Conservation (phyloP, 2,888 invertebrate genomes). For the Melinopterus prodromus region DNA sequence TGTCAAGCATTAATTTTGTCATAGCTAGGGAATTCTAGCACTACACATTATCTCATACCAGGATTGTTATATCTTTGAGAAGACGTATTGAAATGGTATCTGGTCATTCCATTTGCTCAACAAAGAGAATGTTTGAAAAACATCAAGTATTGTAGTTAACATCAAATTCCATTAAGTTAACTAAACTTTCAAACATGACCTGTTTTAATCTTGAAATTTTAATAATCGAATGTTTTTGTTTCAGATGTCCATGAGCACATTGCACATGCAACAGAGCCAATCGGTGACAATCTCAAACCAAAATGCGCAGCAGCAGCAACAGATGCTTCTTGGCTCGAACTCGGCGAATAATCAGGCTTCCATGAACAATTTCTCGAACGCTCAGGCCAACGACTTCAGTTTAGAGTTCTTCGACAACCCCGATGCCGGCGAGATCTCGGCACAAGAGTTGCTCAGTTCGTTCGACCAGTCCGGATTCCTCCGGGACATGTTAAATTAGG, state of each 20-base stretch:
- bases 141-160: no score
- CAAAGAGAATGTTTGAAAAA: no score
- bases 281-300: slow-evolving; percentile 66
- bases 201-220: not conserved
- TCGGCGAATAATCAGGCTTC: slow-evolving; percentile 47
- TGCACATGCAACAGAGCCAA: slow-evolving; percentile 76
- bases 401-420: slow-evolving; percentile 86
- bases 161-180: no score
- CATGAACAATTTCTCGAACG: slow-evolving; percentile 63
- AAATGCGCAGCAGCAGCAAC: slow-evolving; percentile 39
- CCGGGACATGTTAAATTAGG: slow-evolving; percentile 44
- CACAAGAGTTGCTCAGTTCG: slow-evolving; percentile 84
- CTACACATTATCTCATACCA: no score
- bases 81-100: no score
- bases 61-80: no score
- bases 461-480: slow-evolving; percentile 78
- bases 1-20: no score
- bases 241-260: slow-evolving; percentile 68
- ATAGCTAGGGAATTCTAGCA: no score
- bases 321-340: slow-evolving; percentile 51
- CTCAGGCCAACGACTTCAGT: slow-evolving; percentile 73
- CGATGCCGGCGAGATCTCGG: slow-evolving; percentile 79
- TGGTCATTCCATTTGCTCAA: no score
- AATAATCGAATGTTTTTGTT: slow-evolving; percentile 37
- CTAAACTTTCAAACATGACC: no score